These are phyloP conservation scores for Dorcus hopei DNA, from an alignment of 2,888 invertebrate species.

Conservation along the genomic window DNA sequence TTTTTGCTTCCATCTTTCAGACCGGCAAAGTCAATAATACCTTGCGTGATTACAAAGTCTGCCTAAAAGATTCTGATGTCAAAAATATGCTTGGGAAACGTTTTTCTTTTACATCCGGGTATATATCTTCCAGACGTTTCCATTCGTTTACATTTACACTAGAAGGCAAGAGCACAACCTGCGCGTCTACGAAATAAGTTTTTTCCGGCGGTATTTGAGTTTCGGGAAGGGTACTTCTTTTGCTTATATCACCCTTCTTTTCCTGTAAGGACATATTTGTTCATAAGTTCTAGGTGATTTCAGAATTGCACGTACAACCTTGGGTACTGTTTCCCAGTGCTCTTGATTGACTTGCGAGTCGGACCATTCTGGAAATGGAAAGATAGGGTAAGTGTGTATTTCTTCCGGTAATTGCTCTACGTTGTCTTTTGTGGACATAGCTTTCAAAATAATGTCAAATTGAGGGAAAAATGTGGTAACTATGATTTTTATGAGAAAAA, in stretches of 20 bases:
- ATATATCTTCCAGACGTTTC: conserved; percentile 37
- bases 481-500: too few species aligned
- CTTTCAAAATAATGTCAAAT: too few species aligned
- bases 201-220: not conserved
- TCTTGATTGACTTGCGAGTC: conserved; percentile 39
- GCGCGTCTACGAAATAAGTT: conserved; percentile 21
- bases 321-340: conserved; percentile 35
- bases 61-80: conserved; percentile 8
- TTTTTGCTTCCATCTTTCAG: conserved; percentile 44
- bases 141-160: conserved; percentile 29
- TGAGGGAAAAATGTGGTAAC: too few species aligned
- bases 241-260: not conserved
- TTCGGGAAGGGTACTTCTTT: not conserved
- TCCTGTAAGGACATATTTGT: conserved; percentile 4
- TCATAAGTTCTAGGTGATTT: not conserved
- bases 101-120: conserved; percentile 27
- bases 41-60: conserved; percentile 30
- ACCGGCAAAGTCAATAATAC: conserved; percentile 36
- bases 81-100: not conserved
- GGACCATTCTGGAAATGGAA: conserved; percentile 39
- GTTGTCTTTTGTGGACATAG: too few species aligned
- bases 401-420: too few species aligned
- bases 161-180: conserved; percentile 20
- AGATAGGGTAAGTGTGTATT: too few species aligned
- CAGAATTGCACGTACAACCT: conserved; percentile 9